phyloP scores from a whole-genome alignment of 2,113 vertebrate genomes.

The Pleuronectes platessa region DNA sequence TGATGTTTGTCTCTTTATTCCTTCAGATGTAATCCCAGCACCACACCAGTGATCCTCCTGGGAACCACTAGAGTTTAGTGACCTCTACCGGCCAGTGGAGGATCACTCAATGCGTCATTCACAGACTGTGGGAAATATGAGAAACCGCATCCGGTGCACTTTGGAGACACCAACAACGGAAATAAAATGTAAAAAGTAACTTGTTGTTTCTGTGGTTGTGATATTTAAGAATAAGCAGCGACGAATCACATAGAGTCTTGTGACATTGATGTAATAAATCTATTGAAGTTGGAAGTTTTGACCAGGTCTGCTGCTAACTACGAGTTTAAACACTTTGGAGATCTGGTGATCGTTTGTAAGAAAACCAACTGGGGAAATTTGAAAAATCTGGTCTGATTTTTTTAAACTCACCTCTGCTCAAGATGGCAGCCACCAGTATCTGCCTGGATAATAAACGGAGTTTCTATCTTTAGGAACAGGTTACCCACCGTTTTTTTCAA shows the following conservation, averaged over 20 bases:
- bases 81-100: constrained; percentile 7
- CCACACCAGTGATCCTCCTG: background rate
- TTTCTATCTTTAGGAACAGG: no score
- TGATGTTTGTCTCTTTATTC: background rate
- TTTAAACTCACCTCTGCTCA: no score
- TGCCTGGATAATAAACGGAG: no score
- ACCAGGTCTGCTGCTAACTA: no score
- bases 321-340: no score
- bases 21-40: background rate
- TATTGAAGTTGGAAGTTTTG: no score
- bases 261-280: no score
- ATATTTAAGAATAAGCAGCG: background rate
- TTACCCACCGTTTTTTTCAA: no score
- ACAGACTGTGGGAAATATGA: background rate
- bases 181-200: background rate
- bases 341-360: no score
- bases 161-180: background rate
- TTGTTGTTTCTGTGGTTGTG: background rate
- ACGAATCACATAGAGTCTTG: background rate
- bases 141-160: background rate
- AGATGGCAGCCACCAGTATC: no score
- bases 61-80: constrained; percentile 7
- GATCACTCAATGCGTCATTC: background rate
- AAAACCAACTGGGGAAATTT: no score
- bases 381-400: no score